phyloP scores from a whole-genome alignment of 2,888 invertebrate species.

The Macrosiphum euphorbiae region DNA sequence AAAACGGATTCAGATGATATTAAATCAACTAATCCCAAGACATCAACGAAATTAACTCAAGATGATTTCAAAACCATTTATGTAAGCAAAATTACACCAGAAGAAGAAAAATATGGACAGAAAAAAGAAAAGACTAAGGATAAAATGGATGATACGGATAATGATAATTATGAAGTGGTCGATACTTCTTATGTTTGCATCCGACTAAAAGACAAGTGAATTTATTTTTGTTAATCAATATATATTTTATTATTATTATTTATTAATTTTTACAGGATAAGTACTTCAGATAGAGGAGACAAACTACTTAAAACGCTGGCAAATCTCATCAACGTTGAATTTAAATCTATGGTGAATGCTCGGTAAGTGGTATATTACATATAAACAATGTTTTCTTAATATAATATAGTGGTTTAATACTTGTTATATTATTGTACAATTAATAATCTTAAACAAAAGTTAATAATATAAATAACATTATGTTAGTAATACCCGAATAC shows the following conservation, averaged over 20 bases:
- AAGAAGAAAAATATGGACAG: neutral
- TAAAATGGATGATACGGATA: constrained; percentile 29
- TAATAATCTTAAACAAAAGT: neutral
- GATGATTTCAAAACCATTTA: constrained; percentile 52
- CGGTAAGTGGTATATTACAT: constrained; percentile 45
- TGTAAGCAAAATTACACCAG: neutral
- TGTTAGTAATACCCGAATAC: neutral
- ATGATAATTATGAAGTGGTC: constrained; percentile 70
- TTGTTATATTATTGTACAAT: neutral
- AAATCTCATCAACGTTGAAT: constrained; percentile 29
- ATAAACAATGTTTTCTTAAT: neutral
- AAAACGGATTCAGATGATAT: neutral
- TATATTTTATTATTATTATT: neutral
- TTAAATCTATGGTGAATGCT: constrained; percentile 51
- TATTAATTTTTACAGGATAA: constrained; percentile 41
- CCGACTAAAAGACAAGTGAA: constrained; percentile 80
- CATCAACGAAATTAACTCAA: neutral
- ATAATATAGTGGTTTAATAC: neutral
- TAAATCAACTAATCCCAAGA: neutral
- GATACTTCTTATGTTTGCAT: constrained; percentile 86
- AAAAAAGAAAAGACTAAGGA: neutral
- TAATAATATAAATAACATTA: neutral
- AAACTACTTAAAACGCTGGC: constrained; percentile 19
- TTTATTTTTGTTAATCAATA: constrained; percentile 66
- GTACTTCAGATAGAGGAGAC: constrained; percentile 27